phyloP scores from a whole-genome alignment of 2,113 vertebrate species.

The Tor tambroides region DNA sequence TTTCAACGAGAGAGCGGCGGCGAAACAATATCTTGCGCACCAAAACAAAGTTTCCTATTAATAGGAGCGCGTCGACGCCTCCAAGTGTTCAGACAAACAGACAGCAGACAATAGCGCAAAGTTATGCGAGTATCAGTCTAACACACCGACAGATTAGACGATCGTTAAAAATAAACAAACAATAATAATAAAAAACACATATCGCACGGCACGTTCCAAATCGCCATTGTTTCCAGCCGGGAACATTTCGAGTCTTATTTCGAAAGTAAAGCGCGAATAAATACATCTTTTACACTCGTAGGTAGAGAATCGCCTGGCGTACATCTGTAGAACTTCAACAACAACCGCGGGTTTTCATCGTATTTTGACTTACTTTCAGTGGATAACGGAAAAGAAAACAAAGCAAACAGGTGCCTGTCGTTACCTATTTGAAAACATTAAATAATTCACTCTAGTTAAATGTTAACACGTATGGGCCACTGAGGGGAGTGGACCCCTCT shows the following conservation, averaged over 20 bases:
- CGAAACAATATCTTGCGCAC: slow-evolving; percentile 51
- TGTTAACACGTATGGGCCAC: slow-evolving; percentile 3
- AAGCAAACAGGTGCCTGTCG: slow-evolving; percentile 46
- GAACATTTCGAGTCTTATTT: background rate
- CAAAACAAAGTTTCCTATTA: slow-evolving; percentile 43
- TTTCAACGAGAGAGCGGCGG: background rate
- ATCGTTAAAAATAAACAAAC: background rate
- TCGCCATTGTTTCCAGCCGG: background rate
- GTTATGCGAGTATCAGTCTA: background rate
- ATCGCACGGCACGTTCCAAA: background rate
- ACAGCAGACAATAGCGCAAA: slow-evolving; percentile 17
- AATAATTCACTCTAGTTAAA: slow-evolving; percentile 32
- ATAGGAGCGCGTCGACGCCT: slow-evolving; percentile 44
- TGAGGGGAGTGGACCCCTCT: slow-evolving; percentile 2
- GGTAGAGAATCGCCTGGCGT: background rate
- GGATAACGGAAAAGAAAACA: slow-evolving; percentile 38
- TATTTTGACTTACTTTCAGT: background rate
- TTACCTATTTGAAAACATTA: slow-evolving; percentile 13
- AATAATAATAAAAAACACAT: background rate
- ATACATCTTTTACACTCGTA: background rate
- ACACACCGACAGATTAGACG: background rate
- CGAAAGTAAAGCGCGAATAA: background rate
- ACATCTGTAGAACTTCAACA: slow-evolving; percentile 1
- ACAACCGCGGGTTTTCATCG: background rate
- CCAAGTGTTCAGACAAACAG: slow-evolving; percentile 31